Conservation (phyloP, 2,797 vertebrate genomes). For the Trachurus trachurus region DNA sequence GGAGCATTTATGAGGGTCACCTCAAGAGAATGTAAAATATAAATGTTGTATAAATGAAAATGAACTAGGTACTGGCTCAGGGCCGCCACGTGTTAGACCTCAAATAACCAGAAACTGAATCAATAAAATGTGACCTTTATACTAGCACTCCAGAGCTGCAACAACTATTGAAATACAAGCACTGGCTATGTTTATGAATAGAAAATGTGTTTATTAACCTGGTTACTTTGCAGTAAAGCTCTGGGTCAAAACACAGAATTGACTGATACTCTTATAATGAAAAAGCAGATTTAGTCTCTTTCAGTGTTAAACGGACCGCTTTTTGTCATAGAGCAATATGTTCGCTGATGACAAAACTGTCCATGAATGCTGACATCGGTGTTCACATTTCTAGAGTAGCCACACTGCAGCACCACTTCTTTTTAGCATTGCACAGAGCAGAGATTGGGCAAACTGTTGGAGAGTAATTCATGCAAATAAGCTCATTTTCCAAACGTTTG, state of each 20-base stretch:
- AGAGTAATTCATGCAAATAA: not conserved
- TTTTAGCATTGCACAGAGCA: too few relatives aligned
- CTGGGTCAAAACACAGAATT: not conserved
- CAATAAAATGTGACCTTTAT: constrained; percentile 17
- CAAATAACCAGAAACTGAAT: not conserved
- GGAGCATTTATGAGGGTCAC: constrained; percentile 36
- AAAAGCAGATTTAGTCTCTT: not conserved
- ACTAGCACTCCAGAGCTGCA: not conserved
- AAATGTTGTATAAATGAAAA: constrained; percentile 48
- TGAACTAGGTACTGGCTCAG: not conserved
- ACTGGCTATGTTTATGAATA: not conserved
- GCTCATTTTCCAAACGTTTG: not conserved
- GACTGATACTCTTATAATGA: not conserved
- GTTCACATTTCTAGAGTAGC: too few relatives aligned
- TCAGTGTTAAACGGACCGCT: too few relatives aligned
- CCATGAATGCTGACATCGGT: not conserved
- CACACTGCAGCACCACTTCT: too few relatives aligned
- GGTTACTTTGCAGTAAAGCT: not conserved
- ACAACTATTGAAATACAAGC: constrained; percentile 5
- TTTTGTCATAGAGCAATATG: too few relatives aligned
- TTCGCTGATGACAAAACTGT: too few relatives aligned
- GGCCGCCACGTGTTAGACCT: not conserved
- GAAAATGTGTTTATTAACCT: not conserved
- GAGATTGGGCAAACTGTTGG: too few relatives aligned
- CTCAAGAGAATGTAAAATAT: constrained; percentile 36